A percentile compares a stretch with the other conserved stretches of the same genome.
phyloP scores from a whole-genome alignment of 2,888 invertebrate species.

The Epinotia nisella region DNA sequence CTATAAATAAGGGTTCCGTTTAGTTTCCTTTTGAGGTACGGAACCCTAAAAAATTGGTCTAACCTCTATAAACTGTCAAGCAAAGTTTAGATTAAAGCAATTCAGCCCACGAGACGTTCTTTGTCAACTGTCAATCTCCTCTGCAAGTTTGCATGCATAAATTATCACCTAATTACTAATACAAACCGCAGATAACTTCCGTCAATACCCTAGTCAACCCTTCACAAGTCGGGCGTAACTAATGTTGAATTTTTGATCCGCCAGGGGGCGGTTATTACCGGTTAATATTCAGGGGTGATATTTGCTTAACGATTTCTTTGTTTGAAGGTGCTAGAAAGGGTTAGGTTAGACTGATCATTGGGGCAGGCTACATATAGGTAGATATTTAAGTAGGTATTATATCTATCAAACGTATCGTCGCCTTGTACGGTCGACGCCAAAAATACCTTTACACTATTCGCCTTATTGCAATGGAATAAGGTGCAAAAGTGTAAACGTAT shows the following conservation, averaged over 20 bases:
- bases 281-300: slow-evolving; percentile 74
- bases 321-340: slow-evolving; percentile 47
- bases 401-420: too few species aligned
- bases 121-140: slow-evolving; percentile 24
- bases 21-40: too few species aligned
- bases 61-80: too few species aligned
- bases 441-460: too few species aligned
- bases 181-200: slow-evolving; percentile 34
- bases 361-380: neutral
- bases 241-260: slow-evolving; percentile 77
- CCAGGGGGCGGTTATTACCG: slow-evolving; percentile 69
- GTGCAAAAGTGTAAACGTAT: too few species aligned
- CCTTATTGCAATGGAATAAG: too few species aligned
- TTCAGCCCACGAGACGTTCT: neutral
- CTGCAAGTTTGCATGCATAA: slow-evolving; percentile 24
- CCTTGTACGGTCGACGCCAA: too few species aligned
- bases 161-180: slow-evolving; percentile 32
- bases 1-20: too few species aligned
- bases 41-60: too few species aligned
- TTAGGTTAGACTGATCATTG: slow-evolving; percentile 11
- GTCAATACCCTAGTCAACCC: slow-evolving; percentile 57
- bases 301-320: slow-evolving; percentile 60
- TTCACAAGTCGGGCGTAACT: slow-evolving; percentile 69
- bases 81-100: neutral
- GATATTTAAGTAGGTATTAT: too few species aligned